Conservation (phyloP, 2,888 invertebrate species). For the Habrosyne pyritoides region DNA sequence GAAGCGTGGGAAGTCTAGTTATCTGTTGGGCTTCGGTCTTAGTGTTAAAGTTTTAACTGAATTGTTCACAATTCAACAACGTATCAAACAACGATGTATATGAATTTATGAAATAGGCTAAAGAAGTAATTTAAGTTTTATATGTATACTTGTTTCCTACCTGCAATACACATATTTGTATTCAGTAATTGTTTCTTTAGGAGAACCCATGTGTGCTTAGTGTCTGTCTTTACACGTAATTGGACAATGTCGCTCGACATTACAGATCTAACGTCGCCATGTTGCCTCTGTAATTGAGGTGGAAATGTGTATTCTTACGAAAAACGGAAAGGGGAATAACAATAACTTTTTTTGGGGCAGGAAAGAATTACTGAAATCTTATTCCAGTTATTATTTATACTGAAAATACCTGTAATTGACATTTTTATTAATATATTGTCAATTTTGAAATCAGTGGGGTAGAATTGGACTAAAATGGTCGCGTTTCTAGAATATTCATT, state of each 20-base stretch:
- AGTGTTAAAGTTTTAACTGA: too few species aligned
- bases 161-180: neutral
- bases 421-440: too few species aligned
- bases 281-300: neutral
- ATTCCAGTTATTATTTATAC: neutral
- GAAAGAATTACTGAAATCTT: neutral
- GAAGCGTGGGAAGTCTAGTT: neutral
- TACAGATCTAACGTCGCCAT: neutral
- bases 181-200: neutral
- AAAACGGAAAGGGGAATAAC: neutral
- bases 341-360: neutral
- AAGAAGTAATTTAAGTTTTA: too few species aligned
- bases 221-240: neutral
- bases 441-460: too few species aligned
- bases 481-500: neutral
- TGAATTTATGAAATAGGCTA: too few species aligned
- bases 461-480: too few species aligned
- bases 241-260: neutral
- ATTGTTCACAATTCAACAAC: too few species aligned
- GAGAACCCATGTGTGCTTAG: neutral
- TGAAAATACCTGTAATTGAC: neutral
- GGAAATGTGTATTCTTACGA: neutral
- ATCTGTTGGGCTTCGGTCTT: neutral
- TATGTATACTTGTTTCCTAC: too few species aligned
- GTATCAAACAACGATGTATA: too few species aligned